phyloP scores from a whole-genome alignment of 2,113 vertebrate genomes.

The Scomber japonicus region DNA sequence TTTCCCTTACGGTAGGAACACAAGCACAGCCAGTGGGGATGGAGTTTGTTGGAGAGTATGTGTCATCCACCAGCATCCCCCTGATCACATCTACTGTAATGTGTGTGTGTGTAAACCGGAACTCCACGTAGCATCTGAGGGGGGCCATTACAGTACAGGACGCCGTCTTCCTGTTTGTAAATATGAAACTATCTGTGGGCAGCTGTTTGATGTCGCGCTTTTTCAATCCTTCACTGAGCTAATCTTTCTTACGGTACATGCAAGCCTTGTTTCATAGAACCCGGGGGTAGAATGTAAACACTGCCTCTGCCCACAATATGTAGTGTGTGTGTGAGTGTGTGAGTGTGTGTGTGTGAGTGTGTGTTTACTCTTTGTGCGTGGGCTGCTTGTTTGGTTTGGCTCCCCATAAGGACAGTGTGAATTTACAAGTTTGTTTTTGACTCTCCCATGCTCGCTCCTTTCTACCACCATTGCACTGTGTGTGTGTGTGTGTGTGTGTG shows the following conservation, averaged over 20 bases:
- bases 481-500: background rate
- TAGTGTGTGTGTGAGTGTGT: conserved; percentile 16
- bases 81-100: conserved; percentile 28
- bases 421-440: conserved; percentile 47
- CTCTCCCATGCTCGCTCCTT: conserved; percentile 34
- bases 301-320: conserved; percentile 45
- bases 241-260: conserved; percentile 59
- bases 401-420: conserved; percentile 48
- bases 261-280: conserved; percentile 58
- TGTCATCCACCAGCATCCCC: conserved; percentile 37
- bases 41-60: background rate
- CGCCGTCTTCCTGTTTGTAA: conserved; percentile 59
- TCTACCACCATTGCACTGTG: conserved; percentile 25
- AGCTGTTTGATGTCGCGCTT: conserved; percentile 50
- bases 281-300: conserved; percentile 68
- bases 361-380: conserved; percentile 50
- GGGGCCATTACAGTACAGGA: conserved; percentile 22
- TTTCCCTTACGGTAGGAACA: conserved; percentile 6
- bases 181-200: conserved; percentile 57
- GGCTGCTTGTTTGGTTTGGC: conserved; percentile 65
- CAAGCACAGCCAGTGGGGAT: background rate
- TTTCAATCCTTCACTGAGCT: conserved; percentile 46
- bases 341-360: conserved; percentile 13
- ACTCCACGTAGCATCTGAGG: conserved; percentile 32
- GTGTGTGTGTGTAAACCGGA: conserved; percentile 21